Base-by-base conservation (phyloP, 2,113 vertebrate species). In the Sciurus niger region DNA sequence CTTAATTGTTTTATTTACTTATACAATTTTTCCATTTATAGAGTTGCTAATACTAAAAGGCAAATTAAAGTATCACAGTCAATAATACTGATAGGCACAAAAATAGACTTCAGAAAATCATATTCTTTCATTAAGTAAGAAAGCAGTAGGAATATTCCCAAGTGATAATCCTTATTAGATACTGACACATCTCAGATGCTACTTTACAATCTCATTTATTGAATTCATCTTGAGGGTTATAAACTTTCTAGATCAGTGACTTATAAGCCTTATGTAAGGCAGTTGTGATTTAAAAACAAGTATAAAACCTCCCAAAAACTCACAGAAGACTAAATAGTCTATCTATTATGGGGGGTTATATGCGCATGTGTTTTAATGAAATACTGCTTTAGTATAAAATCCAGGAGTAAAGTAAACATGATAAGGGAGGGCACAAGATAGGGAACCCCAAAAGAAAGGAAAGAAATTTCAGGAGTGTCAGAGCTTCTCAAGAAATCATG, bases 261-360 rank as follows among this genome's bases (percentile, higher is more conserved):
- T 97, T 72, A 77, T 84, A 95, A 95, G 79, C 46, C 60, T 92
- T 83, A n/a, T 43, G 60, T 87, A 88, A 89, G 70, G 65, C 34
- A 94, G 34, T 67, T 92, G 34, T 95, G 87, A 92, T 83, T 95
- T 84, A 96, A 97, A 96, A 94, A n/a, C n/a, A 84, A 84, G 28
- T 84, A 72, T 86, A 83, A 96, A 86, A 37, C 2, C 22, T 85
- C 40, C 24, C 37, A 92, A 16, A 43, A 46, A 13, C 58, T 96
- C 51, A 86, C 30, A 76, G 48, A 84, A 90, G 28, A 84, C 32
- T 84, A 92, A 88, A 30, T 46, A 85, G 6, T 72, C 32, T 94
- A 28, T 91, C 60, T 84, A 83, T 28, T 74, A 60, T 46, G 12
- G 12, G 9, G 9, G 24, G 4, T 2, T 46, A 43, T 46, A 20